Conservation (phyloP, 2,113 vertebrate species). For the Paracanthobrama guichenoti region DNA sequence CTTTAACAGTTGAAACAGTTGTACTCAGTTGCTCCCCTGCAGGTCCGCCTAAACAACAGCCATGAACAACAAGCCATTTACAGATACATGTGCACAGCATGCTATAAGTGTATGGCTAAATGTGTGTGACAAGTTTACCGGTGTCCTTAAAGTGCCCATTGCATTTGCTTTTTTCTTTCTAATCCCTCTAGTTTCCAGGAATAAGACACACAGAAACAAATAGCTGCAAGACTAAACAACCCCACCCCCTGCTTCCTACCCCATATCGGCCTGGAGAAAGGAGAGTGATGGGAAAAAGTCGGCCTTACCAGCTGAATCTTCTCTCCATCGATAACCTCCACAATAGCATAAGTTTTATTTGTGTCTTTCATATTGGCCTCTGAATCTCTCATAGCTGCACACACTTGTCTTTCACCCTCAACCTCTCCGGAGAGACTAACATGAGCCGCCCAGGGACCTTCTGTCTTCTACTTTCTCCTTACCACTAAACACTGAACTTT, state of each 20-base stretch:
- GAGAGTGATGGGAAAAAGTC: background rate
- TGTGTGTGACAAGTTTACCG: conserved; percentile 9
- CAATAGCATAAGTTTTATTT: conserved; percentile 77
- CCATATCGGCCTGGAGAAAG: background rate
- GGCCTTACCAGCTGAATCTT: conserved; percentile 80
- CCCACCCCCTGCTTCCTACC: background rate
- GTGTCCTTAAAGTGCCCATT: conserved; percentile 26
- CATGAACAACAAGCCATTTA: background rate
- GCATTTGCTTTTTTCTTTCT: conserved; percentile 25
- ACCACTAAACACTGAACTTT: conserved; percentile 77
- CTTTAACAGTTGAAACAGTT: background rate
- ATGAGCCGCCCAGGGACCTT: conserved; percentile 48
- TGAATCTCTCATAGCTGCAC: conserved; percentile 53
- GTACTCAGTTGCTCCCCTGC: conserved; percentile 6
- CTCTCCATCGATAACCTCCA: conserved; percentile 79
- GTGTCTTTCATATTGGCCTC: conserved; percentile 75
- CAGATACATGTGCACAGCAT: background rate
- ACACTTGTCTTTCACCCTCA: conserved; percentile 42
- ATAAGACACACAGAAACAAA: conserved; percentile 2
- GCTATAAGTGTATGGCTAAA: background rate
- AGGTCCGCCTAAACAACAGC: background rate
- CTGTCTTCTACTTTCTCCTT: conserved; percentile 69
- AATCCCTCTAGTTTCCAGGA: conserved; percentile 12
- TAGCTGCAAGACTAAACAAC: conserved; percentile 11
- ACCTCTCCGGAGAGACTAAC: conserved; percentile 62